These are phyloP conservation scores for Odobenus rosmarus DNA, from an alignment of 2,113 vertebrate genomes.

Conservation along the genomic window DNA sequence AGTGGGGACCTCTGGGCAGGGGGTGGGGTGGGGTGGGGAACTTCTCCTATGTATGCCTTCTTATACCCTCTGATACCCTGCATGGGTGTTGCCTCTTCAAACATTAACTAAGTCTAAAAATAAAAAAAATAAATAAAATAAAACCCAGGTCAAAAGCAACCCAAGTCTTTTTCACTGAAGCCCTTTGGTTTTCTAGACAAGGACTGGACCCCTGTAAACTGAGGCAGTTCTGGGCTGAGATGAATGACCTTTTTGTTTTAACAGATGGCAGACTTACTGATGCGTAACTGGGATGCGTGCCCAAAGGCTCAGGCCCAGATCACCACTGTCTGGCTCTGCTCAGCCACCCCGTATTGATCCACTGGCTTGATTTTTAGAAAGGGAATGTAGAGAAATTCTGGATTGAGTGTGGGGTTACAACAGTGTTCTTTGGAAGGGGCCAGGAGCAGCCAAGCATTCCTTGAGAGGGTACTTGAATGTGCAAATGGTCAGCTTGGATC, in stretches of 20 bases:
- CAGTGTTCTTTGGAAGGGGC: not conserved
- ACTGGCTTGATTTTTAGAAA: not conserved
- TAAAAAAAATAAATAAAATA: not conserved
- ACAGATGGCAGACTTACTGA: not conserved
- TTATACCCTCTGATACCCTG: not conserved
- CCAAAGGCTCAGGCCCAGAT: not conserved
- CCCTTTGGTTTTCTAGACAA: not conserved
- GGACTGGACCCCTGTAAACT: not conserved
- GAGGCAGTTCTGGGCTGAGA: too few relatives aligned
- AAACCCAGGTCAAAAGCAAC: not conserved
- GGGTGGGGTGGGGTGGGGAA: not conserved
- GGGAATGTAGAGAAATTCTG: not conserved
- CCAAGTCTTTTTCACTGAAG: not conserved
- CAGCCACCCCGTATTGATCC: not conserved
- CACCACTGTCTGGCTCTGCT: not conserved
- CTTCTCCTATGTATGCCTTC: accelerated
- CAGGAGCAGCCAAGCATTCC: too few relatives aligned
- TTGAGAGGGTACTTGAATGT: not conserved
- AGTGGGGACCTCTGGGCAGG: accelerated
- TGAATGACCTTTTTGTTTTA: not conserved
- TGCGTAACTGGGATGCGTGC: accelerated
- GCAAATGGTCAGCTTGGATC: accelerated
- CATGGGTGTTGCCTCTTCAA: not conserved
- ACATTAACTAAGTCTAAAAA: not conserved
- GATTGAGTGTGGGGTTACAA: not conserved